Conservation (phyloP, 2,888 invertebrate genomes). For the Papilio gigon region DNA sequence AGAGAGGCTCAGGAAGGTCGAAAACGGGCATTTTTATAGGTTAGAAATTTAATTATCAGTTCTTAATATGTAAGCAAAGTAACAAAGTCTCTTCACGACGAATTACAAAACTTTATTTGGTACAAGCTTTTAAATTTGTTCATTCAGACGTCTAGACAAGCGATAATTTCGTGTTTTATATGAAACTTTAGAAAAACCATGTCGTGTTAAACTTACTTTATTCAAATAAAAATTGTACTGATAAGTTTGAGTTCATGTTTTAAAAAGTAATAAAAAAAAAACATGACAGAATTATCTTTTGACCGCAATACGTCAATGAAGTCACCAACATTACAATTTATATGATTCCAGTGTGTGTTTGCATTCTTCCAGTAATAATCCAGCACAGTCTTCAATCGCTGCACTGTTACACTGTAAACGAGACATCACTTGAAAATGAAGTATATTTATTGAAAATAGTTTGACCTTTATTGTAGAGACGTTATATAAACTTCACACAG, state of each 20-base stretch:
- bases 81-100: background rate
- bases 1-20: background rate
- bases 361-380: no score
- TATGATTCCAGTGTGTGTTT: no score
- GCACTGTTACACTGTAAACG: no score
- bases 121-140: constrained; percentile 25
- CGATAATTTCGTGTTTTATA: constrained; percentile 25
- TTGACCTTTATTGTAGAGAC: no score
- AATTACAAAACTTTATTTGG: constrained; percentile 5
- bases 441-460: no score
- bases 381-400: no score
- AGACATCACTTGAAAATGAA: no score
- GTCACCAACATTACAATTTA: background rate
- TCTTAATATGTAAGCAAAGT: constrained; percentile 1
- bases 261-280: background rate
- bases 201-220: constrained; percentile 4
- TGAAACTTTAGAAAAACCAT: background rate
- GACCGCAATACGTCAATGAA: background rate
- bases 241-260: background rate
- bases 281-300: background rate
- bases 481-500: no score
- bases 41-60: background rate
- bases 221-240: background rate
- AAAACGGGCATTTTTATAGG: background rate
- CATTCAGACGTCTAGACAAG: constrained; percentile 33